phyloP scores from a whole-genome alignment of 2,113 vertebrate species.

The Pitta sordida region DNA sequence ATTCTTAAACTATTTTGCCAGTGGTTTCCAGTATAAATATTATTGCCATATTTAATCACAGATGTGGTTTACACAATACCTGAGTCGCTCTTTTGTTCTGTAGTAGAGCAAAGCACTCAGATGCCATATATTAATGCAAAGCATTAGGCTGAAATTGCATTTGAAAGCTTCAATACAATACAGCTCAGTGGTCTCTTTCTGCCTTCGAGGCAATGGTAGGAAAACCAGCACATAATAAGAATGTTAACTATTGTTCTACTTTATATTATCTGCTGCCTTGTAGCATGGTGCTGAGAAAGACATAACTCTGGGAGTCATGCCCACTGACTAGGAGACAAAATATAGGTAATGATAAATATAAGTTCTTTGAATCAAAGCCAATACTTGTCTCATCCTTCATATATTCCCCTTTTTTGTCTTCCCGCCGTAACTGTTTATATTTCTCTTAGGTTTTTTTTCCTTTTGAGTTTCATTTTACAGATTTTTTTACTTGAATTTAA shows the following conservation, averaged over 20 bases:
- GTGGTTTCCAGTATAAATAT: not conserved
- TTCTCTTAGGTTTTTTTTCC: too few species aligned
- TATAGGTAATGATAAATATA: not conserved
- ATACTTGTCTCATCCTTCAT: not conserved
- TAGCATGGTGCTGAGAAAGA: not conserved
- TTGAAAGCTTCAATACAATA: slow-evolving; percentile 30
- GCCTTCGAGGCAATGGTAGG: slow-evolving; percentile 20
- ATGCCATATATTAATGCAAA: not conserved
- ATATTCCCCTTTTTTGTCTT: not conserved
- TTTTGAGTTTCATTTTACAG: not conserved
- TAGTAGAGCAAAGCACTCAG: not conserved
- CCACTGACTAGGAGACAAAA: not conserved
- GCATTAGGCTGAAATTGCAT: slow-evolving; percentile 26
- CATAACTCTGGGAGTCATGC: not conserved
- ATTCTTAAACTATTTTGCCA: not conserved
- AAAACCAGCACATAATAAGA: slow-evolving; percentile 16
- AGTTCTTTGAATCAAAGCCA: not conserved
- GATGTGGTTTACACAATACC: not conserved
- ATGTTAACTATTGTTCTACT: slow-evolving; percentile 34
- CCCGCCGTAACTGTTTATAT: not conserved
- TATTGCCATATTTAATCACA: not conserved
- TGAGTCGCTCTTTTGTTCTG: not conserved
- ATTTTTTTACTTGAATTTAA: not conserved
- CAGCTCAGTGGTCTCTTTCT: slow-evolving; percentile 11
- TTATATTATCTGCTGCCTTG: not conserved